Evolutionary conservation across 2,797 vertebrate species (phyloP).

Genomic region (Sylvilagus floridanus): DNA sequence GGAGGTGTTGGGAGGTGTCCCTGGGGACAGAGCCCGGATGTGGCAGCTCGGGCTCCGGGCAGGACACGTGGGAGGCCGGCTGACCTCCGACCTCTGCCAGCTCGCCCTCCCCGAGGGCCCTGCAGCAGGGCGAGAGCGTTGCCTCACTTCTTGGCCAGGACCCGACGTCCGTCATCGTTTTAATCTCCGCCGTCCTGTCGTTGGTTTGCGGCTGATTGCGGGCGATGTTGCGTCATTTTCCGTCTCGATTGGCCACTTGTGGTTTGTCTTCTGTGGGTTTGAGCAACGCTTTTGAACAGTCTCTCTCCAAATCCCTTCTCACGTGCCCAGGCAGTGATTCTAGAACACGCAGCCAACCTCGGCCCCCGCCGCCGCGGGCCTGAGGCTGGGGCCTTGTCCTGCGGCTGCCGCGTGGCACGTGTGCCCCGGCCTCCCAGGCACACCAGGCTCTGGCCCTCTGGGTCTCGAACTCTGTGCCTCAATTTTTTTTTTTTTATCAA

Average conservation of each 20-base stretch:
- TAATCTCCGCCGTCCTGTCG: not conserved
- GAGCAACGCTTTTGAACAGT: not conserved
- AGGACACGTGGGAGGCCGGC: not conserved
- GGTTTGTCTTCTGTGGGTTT: not conserved
- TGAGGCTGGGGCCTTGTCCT: rapidly evolving
- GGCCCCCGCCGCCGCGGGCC: rapidly evolving
- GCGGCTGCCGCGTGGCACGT: rapidly evolving
- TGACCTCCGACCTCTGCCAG: not conserved
- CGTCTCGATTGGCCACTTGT: not conserved
- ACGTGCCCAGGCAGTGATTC: not conserved
- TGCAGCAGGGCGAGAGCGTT: too few species aligned
- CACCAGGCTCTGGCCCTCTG: too few species aligned
- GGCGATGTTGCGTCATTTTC: not conserved
- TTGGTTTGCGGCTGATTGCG: not conserved
- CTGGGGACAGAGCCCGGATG: not conserved
- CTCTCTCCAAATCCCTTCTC: not conserved
- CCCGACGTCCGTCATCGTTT: not conserved
- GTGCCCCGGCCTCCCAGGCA: too few species aligned
- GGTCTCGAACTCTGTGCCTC: not conserved
- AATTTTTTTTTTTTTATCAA: not conserved
- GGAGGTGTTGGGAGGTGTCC: not conserved
- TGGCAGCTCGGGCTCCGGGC: not conserved
- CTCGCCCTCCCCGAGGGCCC: too few species aligned
- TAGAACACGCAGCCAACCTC: not conserved
- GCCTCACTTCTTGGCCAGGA: not conserved